Evolutionary conservation across 2,113 vertebrate species (phyloP).

Genomic region (Lophura nycthemera): DNA sequence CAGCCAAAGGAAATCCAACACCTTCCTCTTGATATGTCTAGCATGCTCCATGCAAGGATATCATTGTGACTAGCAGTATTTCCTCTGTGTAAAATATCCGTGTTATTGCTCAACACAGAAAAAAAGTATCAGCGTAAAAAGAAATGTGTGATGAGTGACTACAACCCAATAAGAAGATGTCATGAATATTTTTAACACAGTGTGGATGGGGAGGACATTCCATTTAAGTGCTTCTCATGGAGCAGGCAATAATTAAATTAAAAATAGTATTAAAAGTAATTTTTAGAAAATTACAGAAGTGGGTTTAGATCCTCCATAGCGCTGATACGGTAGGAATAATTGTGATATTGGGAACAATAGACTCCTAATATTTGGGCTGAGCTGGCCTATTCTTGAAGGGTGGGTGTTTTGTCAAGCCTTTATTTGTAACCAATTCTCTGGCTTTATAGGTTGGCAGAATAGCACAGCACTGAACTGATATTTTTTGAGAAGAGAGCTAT

Average conservation of each 20-base stretch:
- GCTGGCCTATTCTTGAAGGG: neutral
- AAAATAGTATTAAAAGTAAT: no score
- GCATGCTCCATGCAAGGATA: neutral
- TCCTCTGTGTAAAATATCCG: neutral
- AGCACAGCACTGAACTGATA: neutral
- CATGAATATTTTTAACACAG: neutral
- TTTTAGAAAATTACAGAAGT: neutral
- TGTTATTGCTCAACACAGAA: neutral
- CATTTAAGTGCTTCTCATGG: neutral
- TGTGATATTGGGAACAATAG: neutral
- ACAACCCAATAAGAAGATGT: neutral
- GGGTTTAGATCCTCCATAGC: neutral
- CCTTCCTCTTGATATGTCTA: neutral
- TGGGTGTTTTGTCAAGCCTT: neutral
- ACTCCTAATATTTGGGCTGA: neutral
- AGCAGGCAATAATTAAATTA: neutral
- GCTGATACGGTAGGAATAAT: neutral
- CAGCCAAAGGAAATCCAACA: neutral
- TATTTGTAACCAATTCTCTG: neutral
- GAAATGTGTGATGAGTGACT: neutral
- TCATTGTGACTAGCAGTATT: neutral
- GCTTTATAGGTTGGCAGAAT: neutral
- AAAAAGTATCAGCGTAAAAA: neutral
- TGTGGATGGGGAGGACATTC: neutral
- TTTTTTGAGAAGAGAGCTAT: neutral